Base-by-base conservation (phyloP, 2,113 vertebrate species). In the Poeciliopsis retropinna region DNA sequence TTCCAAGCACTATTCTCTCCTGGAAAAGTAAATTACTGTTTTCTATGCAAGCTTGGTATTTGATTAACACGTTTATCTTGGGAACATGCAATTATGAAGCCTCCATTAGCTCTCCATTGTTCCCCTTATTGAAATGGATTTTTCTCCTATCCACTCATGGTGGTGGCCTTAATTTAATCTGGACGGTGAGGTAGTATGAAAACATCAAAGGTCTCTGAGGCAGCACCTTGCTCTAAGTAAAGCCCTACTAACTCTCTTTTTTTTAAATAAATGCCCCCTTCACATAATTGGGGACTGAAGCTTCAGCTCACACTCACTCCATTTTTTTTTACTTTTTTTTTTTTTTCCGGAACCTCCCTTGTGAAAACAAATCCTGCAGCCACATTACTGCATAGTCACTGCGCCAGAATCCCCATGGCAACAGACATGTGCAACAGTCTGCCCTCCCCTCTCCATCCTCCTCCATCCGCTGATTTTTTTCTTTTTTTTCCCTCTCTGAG, bases 401-500 rank as follows among this genome's bases (percentile, higher is more conserved):
- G 92, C 91, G 72, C 90, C 79, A 93, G 82, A 87, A 92, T 94
- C 92, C 91, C 94, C 93, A 95, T 94, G 92, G 93, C 89, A 95
- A 95, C 94, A 93, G 90, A 87, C 83, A 89, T 92, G 90, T 93
- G 92, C 90, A 92, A 93, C 87, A 92, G 88, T 78, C 85, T 86
- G 77, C 80, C 75, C 67, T 72, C 64, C 76, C 69, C 70, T 27
- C 65, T 17, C 60, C 32, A 1, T 31, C 60, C 64, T n/a, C 29
- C 54, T 60, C 80, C 73, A 31, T 76, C 80, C 60, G 70, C 63
- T 60, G 60, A 75, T 76, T 78, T 79, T 12, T 12, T 12, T 78
- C 73, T 79, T 78, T 79, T n/a, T 67, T 75, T 80, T 41, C 34
- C 34, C 77, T 80, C 64, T 66, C 74, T 34, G 67, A 69, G 77